Evolutionary conservation across 2,888 invertebrate genomes (phyloP).

Genomic region (Agrochola macilenta): DNA sequence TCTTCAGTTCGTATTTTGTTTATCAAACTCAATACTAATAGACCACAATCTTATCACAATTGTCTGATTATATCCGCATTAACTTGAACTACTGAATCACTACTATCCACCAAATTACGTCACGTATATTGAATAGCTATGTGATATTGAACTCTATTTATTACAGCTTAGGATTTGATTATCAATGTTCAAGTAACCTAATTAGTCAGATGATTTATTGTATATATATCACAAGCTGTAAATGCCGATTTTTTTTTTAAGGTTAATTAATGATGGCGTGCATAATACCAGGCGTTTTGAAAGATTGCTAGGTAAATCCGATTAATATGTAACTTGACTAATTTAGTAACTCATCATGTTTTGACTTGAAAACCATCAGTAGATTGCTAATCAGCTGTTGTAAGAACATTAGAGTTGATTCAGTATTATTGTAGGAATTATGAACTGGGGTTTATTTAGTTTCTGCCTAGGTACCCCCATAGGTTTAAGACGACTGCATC

Average conservation of each 20-base stretch:
- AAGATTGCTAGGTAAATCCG: neutral
- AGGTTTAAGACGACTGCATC: neutral
- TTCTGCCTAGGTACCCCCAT: too few relatives aligned
- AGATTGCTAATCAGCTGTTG: neutral
- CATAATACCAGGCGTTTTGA: neutral
- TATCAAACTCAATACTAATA: constrained; percentile 27
- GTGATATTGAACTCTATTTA: constrained; percentile 27
- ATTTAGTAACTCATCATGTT: neutral
- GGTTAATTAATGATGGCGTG: neutral
- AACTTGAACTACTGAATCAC: constrained; percentile 44
- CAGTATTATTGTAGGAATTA: neutral
- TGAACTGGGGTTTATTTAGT: neutral
- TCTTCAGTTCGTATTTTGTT: constrained; percentile 4
- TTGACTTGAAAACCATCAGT: neutral
- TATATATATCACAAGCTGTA: neutral
- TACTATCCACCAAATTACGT: constrained; percentile 37
- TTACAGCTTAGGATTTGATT: neutral
- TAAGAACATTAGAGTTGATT: neutral
- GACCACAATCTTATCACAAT: constrained; percentile 48
- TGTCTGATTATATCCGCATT: constrained; percentile 43
- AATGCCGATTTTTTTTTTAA: neutral
- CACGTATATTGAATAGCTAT: neutral
- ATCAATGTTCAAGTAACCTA: constrained; percentile 3
- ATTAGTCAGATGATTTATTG: neutral
- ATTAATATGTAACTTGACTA: too few relatives aligned